Conservation (phyloP, 2,113 vertebrate genomes). For the Sinocyclocheilus grahami region DNA sequence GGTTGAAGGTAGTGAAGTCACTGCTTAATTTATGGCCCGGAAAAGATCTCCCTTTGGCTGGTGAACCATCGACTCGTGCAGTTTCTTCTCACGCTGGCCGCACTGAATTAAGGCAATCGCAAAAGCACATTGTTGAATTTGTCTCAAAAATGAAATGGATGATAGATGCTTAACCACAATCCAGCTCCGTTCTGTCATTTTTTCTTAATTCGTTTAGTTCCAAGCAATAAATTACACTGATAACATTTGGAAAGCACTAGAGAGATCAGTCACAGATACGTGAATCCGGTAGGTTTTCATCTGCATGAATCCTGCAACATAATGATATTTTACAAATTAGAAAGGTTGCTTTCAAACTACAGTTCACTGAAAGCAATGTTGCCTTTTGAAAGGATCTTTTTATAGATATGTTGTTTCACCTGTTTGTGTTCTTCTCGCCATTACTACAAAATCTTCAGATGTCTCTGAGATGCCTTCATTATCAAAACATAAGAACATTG, state of each 20-base stretch:
- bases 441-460: neutral
- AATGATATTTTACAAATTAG: neutral
- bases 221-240: neutral
- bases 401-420: neutral
- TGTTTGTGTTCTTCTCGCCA: neutral
- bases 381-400: neutral
- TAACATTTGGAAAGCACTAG: neutral
- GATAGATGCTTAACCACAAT: neutral
- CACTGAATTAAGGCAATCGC: neutral
- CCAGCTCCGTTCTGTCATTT: neutral
- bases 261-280: neutral
- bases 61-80: constrained; percentile 2
- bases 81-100: constrained; percentile 8
- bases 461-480: neutral
- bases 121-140: neutral
- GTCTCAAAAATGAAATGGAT: neutral
- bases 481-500: neutral
- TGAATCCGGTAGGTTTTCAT: neutral
- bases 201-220: neutral
- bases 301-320: neutral
- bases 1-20: constrained; percentile 15
- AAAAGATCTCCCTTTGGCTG: constrained; percentile 31
- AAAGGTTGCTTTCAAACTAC: neutral
- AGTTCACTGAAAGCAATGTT: neutral
- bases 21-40: constrained; percentile 29